These are phyloP conservation scores for Caenorhabditis sinica DNA, from an alignment of 2,888 invertebrate species.

Conservation along the genomic window DNA sequence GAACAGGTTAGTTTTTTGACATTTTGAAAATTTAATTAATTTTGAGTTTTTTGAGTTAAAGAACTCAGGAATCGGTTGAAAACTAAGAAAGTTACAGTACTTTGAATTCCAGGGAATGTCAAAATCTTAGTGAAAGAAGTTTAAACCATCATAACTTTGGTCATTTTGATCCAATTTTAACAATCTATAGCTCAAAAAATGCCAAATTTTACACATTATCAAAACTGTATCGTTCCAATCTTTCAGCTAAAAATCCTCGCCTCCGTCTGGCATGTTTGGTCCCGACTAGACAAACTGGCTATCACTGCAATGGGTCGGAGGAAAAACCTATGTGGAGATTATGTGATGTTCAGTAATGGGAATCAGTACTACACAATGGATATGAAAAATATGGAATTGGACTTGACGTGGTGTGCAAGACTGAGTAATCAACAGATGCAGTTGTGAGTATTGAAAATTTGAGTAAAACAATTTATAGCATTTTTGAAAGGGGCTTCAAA, in stretches of 20 bases:
- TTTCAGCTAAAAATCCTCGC: constrained; percentile 41
- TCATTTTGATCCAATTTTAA: not conserved
- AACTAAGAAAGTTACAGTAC: not conserved
- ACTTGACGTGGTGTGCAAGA: constrained; percentile 44
- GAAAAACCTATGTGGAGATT: constrained; percentile 22
- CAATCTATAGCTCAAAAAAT: not conserved
- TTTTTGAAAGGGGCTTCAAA: not conserved
- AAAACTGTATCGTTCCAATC: too few relatives aligned
- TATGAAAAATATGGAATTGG: constrained; percentile 28
- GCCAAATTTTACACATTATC: not conserved
- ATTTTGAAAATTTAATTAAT: not conserved
- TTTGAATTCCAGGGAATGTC: not conserved
- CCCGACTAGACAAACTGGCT: constrained; percentile 36
- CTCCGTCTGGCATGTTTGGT: constrained; percentile 47
- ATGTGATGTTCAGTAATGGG: constrained; percentile 22
- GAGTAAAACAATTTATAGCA: too few relatives aligned
- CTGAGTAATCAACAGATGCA: constrained; percentile 19
- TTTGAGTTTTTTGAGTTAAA: not conserved
- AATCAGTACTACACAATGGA: constrained; percentile 36
- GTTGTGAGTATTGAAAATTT: constrained; percentile 27
- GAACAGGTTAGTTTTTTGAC: constrained; percentile 27
- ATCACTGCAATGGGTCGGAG: constrained; percentile 36
- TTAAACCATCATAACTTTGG: not conserved
- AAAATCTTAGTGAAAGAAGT: not conserved
- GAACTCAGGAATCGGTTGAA: not conserved